Conservation (phyloP, 2,888 invertebrate species). For the Gymnoscelis rufifasciata region DNA sequence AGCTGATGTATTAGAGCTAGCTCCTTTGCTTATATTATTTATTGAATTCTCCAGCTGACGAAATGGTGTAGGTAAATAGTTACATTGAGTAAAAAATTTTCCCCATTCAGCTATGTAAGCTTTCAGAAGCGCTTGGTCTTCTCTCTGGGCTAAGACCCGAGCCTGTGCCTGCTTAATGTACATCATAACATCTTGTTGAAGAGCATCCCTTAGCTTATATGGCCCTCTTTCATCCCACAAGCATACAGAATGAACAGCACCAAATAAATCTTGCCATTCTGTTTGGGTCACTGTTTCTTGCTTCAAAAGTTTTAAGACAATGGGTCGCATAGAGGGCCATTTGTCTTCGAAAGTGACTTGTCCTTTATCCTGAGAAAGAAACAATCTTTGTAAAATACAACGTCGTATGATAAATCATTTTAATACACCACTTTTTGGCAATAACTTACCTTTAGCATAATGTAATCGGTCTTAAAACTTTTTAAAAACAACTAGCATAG, state of each 20-base stretch:
- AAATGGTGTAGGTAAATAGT: conserved; percentile 97
- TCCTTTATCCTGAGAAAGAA: conserved; percentile 83
- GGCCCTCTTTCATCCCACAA: conserved; percentile 98
- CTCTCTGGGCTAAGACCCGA: conserved; percentile 92
- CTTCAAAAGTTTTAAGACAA: conserved; percentile 94
- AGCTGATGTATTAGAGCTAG: conserved; percentile 59
- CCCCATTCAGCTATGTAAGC: conserved; percentile 99
- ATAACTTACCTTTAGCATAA: conserved; percentile 30
- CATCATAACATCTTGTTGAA: conserved; percentile 94
- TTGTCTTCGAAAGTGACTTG: conserved; percentile 95
- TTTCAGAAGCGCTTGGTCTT: conserved; percentile 96
- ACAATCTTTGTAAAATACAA: conserved; percentile 17
- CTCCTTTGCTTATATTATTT: conserved; percentile 74
- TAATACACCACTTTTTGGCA: too few relatives aligned
- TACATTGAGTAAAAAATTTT: conserved; percentile 98
- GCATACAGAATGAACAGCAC: conserved; percentile 96
- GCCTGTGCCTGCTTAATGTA: conserved; percentile 96
- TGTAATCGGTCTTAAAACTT: conserved; percentile 8
- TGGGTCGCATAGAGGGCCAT: conserved; percentile 97
- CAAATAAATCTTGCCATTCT: conserved; percentile 99
- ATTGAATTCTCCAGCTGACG: conserved; percentile 93
- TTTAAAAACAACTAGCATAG: conserved; percentile 5
- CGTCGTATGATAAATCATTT: conserved; percentile 2
- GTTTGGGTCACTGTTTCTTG: conserved; percentile 95
- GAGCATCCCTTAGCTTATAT: conserved; percentile 89